These are phyloP conservation scores for Nematostella vectensis DNA, from an alignment of 92 coral and sea anemone species.

Conservation along the genomic window DNA sequence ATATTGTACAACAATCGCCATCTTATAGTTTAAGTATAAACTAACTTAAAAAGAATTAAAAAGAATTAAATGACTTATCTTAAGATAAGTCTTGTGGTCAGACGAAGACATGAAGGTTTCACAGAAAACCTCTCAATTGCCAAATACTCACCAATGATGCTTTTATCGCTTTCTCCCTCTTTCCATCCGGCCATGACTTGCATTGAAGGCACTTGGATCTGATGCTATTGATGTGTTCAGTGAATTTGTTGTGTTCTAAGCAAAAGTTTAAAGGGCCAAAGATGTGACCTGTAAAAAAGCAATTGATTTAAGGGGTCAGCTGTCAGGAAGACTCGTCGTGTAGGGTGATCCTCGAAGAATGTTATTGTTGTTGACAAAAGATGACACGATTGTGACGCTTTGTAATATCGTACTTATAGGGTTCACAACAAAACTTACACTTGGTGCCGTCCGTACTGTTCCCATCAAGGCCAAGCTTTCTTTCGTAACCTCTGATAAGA, in stretches of 20 bases:
- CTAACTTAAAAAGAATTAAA: too few species aligned
- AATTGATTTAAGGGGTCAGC: too few species aligned
- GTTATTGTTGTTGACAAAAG: too few species aligned
- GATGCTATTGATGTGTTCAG: conserved; percentile 69
- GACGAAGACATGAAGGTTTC: too few species aligned
- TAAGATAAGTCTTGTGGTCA: too few species aligned
- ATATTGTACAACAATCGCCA: background rate
- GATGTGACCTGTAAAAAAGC: conserved; percentile 56
- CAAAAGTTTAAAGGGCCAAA: conserved; percentile 91
- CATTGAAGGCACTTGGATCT: conserved; percentile 80
- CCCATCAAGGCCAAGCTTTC: conserved; percentile 61
- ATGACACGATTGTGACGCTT: too few species aligned
- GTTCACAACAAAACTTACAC: conserved; percentile 55
- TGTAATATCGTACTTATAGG: too few species aligned
- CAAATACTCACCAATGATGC: conserved; percentile 89
- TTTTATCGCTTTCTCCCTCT: conserved; percentile 48
- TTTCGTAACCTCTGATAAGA: conserved; percentile 55
- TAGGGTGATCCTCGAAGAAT: too few species aligned
- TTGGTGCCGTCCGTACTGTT: conserved; percentile 63
- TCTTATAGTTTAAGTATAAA: too few species aligned
- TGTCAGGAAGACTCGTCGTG: too few species aligned
- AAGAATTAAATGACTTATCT: too few species aligned
- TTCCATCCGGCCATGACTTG: conserved; percentile 81
- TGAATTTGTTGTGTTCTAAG: conserved; percentile 89
- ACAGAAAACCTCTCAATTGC: too few species aligned